Conservation (phyloP, 2,113 vertebrate species). For the Rostratula benghalensis region DNA sequence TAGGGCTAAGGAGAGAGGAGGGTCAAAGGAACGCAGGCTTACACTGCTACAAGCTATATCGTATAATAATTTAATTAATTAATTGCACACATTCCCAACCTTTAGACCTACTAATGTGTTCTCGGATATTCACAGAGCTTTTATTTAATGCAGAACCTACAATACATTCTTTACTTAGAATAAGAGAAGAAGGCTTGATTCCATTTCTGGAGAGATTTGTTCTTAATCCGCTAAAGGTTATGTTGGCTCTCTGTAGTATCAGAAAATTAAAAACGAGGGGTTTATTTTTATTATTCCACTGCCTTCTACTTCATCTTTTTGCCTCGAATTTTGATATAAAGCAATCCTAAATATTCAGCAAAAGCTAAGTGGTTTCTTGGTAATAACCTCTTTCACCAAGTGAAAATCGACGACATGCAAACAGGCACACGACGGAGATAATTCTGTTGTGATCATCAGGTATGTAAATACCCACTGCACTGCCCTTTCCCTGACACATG, state of each 20-base stretch:
- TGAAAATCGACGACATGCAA: conserved; percentile 14
- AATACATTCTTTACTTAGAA: conserved; percentile 33
- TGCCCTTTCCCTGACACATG: conserved; percentile 46
- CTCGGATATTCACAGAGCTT: conserved; percentile 48
- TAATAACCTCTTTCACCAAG: conserved; percentile 36
- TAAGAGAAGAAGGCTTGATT: conserved; percentile 42
- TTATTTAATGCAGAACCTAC: conserved; percentile 50
- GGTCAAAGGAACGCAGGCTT: conserved; percentile 25
- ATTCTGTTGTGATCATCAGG: conserved; percentile 46
- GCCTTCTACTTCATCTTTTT: background rate
- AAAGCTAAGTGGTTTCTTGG: background rate
- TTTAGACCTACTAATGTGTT: conserved; percentile 56
- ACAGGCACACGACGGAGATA: background rate
- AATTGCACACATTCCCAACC: conserved; percentile 47
- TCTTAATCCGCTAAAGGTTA: conserved; percentile 63
- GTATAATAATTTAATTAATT: conserved; percentile 63
- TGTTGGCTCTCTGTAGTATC: conserved; percentile 15
- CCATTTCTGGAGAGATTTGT: conserved; percentile 62
- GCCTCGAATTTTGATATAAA: background rate
- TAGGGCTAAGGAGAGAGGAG: conserved; percentile 40
- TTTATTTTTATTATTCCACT: conserved; percentile 34
- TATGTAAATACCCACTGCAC: conserved; percentile 29
- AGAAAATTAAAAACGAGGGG: conserved; percentile 47
- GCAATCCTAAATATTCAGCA: conserved; percentile 29
- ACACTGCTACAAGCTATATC: conserved; percentile 15